Base-by-base conservation (phyloP, 1,140 invertebrate species). In the Papilio aristodemus region DNA sequence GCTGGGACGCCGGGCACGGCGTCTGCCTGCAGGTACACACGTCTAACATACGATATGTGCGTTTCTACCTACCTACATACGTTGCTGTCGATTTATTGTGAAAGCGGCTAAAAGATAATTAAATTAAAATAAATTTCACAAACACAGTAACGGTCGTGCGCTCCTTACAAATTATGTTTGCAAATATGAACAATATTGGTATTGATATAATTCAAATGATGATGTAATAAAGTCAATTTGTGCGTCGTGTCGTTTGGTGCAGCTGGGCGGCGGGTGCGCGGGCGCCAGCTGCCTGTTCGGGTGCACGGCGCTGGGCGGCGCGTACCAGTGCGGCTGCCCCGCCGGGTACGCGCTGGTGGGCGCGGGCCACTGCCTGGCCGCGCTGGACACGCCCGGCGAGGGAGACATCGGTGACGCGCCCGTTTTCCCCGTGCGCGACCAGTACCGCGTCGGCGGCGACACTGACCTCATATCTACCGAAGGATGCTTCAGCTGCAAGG, bases 401-500 rank as follows among this genome's bases (percentile, higher is more conserved):
- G 94, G 94, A 39, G 93, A 94, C 69, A 94, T 95, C 72, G 94
- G 95, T 36, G 93, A 94, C 78, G 94, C 94, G 58, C 95, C 95
- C 4, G 94, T 93, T 0, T 95, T 94, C 85, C 93, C 94, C 0
- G 93, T 96, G 19, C 77, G 87, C 1, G 87, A 87, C 77, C 90
- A 86, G 75, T 87, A 84, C 79, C 78, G 81, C 71, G 74, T 87
- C 38, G 80, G 83, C 4, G 87, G 91, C 0, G 92, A 94, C 41
- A 94, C 95, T 68, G 95, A 95, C 73, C 93, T 96, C 10, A 96
- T 97, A 39, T 95, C 95, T 0, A 97, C 96, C 0, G 97, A 98
- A 91, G 97, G 96, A 4, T 97, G 97, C 90, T 97, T 97, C 91
- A 95, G 96, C 14, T 98, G 97, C 93, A 96, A 97, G 92, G 95